Conservation (phyloP, 2,113 vertebrate species). For the Cephalopterus ornatus region DNA sequence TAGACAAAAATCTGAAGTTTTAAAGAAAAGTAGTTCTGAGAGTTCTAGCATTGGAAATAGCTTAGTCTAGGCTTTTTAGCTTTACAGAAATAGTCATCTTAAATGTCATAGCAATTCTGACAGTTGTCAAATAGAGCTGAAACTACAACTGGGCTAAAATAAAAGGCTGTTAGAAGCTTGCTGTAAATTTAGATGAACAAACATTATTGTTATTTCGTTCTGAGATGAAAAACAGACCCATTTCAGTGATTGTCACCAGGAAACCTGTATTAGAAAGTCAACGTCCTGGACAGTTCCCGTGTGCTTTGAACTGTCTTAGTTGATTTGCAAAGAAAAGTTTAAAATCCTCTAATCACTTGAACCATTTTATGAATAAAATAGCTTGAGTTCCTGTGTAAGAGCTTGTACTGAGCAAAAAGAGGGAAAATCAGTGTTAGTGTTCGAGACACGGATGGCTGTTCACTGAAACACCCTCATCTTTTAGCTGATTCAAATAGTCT, state of each 20-base stretch:
- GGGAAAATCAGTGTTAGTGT: background rate
- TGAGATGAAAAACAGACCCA: background rate
- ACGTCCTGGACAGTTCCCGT: background rate
- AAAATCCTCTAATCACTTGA: background rate
- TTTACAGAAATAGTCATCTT: background rate
- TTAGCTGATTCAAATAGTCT: background rate
- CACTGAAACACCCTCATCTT: fast-evolving
- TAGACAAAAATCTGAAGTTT: background rate
- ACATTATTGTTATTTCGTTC: background rate
- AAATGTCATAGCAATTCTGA: background rate
- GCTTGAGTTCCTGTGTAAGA: background rate
- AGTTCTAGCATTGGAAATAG: background rate
- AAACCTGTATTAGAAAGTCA: background rate
- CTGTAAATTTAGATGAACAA: background rate
- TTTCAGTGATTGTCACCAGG: background rate
- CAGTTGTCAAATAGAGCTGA: background rate
- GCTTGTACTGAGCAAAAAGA: background rate
- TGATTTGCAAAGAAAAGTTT: background rate
- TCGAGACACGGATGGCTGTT: background rate
- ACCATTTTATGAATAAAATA: background rate
- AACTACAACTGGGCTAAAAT: background rate
- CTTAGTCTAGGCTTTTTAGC: background rate
- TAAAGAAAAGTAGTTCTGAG: background rate
- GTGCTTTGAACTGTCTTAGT: background rate
- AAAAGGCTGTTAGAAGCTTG: background rate